phyloP scores from a whole-genome alignment of 37 sponge, comb jelly and placozoan species.

The Axinella damicornis region DNA sequence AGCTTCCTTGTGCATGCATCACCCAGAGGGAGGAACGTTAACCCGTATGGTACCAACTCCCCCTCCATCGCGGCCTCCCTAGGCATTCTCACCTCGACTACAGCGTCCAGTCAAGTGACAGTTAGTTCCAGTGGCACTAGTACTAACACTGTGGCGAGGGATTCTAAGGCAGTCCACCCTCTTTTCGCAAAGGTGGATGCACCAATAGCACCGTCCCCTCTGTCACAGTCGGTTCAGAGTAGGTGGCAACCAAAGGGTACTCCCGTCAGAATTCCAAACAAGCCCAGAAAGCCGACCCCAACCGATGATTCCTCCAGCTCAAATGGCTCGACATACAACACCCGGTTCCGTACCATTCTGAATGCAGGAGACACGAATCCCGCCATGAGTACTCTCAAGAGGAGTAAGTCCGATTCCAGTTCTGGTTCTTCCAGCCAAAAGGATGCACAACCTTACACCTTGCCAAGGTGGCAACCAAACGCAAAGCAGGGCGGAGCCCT shows the following conservation, averaged over 20 bases:
- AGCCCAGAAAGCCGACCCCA: not conserved
- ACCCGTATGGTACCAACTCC: not conserved
- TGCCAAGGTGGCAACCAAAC: not conserved
- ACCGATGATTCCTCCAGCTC: not conserved
- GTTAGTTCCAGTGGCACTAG: too few relatives aligned
- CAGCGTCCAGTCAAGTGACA: not conserved
- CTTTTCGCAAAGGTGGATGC: too few relatives aligned
- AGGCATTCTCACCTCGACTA: conserved; percentile 19
- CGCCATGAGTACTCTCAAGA: too few relatives aligned
- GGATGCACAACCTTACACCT: too few relatives aligned
- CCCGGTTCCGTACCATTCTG: conserved; percentile 19
- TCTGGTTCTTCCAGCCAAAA: too few relatives aligned
- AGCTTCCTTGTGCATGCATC: conserved; percentile 27
- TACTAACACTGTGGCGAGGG: too few relatives aligned
- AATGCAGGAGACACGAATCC: conserved; percentile 14
- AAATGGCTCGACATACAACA: not conserved
- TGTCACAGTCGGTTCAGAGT: too few relatives aligned
- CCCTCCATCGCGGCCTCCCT: conserved; percentile 15
- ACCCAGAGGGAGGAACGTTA: conserved; percentile 1
- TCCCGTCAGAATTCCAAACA: not conserved
- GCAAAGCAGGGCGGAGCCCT: too few relatives aligned
- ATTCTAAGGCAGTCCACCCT: too few relatives aligned
- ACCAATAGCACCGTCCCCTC: too few relatives aligned
- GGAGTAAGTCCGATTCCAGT: not conserved
- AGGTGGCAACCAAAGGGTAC: too few relatives aligned